Evolutionary conservation across 2,113 vertebrate genomes (phyloP).

Genomic region (Coracopsis vasa): DNA sequence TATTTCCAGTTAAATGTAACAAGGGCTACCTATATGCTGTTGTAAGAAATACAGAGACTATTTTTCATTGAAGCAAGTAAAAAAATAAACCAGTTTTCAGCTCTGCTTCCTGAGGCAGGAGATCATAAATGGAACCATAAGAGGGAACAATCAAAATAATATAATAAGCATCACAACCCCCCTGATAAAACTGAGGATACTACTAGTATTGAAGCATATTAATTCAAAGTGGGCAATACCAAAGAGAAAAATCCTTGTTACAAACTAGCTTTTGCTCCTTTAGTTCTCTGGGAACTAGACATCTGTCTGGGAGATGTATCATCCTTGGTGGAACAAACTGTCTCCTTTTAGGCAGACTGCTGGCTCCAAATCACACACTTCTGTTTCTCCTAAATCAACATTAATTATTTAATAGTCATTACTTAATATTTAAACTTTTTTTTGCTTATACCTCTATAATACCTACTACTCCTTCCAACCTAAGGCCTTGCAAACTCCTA

Average conservation of each 20-base stretch:
- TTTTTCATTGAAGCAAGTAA: background rate
- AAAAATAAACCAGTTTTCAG: background rate
- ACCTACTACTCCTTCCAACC: background rate
- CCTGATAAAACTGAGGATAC: background rate
- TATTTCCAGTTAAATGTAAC: background rate
- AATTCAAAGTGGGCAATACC: background rate
- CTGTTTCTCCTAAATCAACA: background rate
- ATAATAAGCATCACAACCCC: background rate
- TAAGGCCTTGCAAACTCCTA: background rate
- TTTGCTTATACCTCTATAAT: background rate
- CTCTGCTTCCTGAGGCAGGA: background rate
- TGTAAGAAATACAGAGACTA: background rate
- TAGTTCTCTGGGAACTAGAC: background rate
- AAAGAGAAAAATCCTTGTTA: background rate
- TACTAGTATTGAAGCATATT: background rate
- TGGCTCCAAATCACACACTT: background rate
- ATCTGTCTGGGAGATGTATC: background rate
- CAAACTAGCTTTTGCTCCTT: background rate
- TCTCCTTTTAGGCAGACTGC: background rate
- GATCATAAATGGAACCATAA: background rate
- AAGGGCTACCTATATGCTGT: background rate
- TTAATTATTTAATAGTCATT: background rate
- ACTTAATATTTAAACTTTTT: background rate
- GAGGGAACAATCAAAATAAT: background rate
- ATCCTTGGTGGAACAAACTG: background rate